Evolutionary conservation across 2,797 vertebrate genomes (phyloP), one percentile per base, ranked within the genome.

Genomic region (Etheostoma nigrum): DNA sequence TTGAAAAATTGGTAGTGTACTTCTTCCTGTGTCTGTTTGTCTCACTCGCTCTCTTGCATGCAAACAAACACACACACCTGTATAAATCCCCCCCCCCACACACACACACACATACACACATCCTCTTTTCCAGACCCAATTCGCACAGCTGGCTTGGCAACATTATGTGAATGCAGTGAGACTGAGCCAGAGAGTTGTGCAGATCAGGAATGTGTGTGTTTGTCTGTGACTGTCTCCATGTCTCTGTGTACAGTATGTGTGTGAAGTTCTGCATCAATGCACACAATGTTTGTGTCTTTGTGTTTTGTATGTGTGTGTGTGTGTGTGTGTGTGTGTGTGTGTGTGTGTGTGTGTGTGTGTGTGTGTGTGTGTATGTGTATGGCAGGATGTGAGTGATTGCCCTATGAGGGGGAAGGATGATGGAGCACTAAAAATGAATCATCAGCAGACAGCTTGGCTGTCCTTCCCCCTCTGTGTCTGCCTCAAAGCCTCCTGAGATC

Each of bases 371-470:
- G 72, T 59, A 61, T 59, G 40, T 36, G 51, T 59, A 45, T 55
- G 69, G 52, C 78, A 86, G 88, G 89, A 90, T 89, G 72, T 88
- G 87, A 87, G 81, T 64, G 88, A 88, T 73, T 74, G 82, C 72
- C 33, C 82, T 82, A 53, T 57, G 67, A 83, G 76, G 66, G 78
- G 74, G 81, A 78, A 70, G 81, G 79, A 81, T 89, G 89, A 91
- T 83, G 67, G 82, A 88, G 83, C 82, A 84, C 68, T 67, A 84
- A 86, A 83, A 76, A 88, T 86, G 88, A 91, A 90, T 92, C 87
- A 91, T 79, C 78, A 85, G 71, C 87, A 86, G 79, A 88, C 82
- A 40, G 59, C 54, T 80, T 81, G 81, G 74, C 86, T 52, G 65
- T 69, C 76, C 72, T 58, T 73, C 73, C 67, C 51, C 76, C 55